Conservation (phyloP, 2,113 vertebrate genomes). For the Cryptoleucopteryx plumbea region DNA sequence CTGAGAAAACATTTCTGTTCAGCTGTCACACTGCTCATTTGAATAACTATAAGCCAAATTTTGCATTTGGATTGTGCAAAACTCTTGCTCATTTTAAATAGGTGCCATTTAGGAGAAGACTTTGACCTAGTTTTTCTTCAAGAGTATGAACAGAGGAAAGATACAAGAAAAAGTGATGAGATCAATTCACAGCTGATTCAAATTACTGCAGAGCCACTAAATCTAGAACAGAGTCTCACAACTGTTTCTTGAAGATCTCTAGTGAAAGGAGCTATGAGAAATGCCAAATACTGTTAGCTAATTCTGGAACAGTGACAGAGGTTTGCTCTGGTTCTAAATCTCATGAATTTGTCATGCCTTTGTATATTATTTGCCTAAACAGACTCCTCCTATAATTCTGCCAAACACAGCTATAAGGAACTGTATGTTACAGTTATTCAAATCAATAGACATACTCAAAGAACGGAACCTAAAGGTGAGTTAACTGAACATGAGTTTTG, state of each 20-base stretch:
- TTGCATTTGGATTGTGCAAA: not conserved
- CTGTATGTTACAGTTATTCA: not conserved
- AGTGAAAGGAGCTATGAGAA: not conserved
- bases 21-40: not conserved
- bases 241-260: not conserved
- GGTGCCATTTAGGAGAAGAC: not conserved
- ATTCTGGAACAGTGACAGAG: not conserved
- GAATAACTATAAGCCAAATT: constrained; percentile 8
- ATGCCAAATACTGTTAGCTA: not conserved
- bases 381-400: not conserved
- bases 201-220: not conserved
- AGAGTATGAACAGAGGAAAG: not conserved
- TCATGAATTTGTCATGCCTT: not conserved
- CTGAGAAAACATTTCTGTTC: constrained; percentile 11
- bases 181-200: not conserved
- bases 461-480: not conserved
- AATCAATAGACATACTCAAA: not conserved
- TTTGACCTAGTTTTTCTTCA: not conserved
- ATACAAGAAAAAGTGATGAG: not conserved
- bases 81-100: not conserved
- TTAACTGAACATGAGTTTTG: not conserved
- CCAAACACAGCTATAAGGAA: not conserved
- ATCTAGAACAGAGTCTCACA: not conserved
- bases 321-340: not conserved
- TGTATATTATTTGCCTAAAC: not conserved